Conservation (phyloP, 2,113 vertebrate genomes). For the Otolemur garnettii region DNA sequence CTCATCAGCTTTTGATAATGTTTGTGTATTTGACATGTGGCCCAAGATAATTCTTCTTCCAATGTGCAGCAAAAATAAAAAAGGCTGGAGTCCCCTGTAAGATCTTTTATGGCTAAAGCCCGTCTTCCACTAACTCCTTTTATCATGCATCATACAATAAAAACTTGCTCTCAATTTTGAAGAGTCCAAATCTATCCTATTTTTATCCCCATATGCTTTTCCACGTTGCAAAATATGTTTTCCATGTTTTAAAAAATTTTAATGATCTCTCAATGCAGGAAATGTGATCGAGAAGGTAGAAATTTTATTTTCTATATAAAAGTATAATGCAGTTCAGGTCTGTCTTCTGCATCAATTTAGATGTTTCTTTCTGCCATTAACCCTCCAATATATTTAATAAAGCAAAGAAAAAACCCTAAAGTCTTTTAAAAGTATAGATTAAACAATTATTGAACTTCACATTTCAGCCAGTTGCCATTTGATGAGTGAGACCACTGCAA, state of each 20-base stretch:
- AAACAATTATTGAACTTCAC: neutral
- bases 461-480: neutral
- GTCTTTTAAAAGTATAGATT: neutral
- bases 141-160: neutral
- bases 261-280: neutral
- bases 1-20: no score
- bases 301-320: neutral
- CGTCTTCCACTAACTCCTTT: neutral
- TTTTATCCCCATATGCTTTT: neutral
- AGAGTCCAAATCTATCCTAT: neutral
- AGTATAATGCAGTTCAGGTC: neutral
- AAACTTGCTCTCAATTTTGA: slow-evolving; percentile 1
- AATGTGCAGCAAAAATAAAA: no score
- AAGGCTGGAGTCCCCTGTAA: neutral
- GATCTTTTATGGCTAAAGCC: neutral
- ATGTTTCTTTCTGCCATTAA: neutral
- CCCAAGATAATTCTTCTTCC: no score
- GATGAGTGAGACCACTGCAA: neutral
- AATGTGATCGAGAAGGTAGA: neutral
- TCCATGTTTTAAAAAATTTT: neutral
- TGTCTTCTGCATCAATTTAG: neutral
- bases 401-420: neutral
- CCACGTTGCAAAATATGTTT: neutral
- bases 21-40: no score
- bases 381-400: neutral